Evolutionary conservation across 2,797 vertebrate species (phyloP).

Genomic region (Petrocephalus sullivani): DNA sequence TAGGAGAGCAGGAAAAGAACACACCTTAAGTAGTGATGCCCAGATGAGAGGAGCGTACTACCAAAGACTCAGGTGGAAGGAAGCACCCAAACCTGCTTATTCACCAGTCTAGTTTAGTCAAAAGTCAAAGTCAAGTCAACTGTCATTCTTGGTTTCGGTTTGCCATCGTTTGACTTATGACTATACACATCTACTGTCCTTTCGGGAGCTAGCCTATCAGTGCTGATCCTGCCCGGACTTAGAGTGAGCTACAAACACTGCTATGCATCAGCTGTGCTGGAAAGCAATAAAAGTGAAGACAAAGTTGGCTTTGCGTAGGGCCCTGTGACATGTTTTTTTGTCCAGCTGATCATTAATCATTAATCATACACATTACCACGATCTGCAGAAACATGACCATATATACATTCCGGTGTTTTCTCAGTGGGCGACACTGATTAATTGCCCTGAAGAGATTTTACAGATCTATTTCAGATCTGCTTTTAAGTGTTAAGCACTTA

Average conservation of each 20-base stretch:
- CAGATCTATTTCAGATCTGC: not conserved
- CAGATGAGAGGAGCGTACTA: not conserved
- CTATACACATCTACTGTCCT: not conserved
- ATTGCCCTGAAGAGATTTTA: not conserved
- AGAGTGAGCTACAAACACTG: not conserved
- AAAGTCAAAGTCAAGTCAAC: no score
- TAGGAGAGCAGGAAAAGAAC: slow-evolving; percentile 39
- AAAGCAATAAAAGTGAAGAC: not conserved
- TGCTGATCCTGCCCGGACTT: not conserved
- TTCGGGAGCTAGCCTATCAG: not conserved
- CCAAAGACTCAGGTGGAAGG: not conserved
- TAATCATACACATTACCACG: not conserved
- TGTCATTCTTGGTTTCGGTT: not conserved
- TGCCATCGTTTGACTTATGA: not conserved
- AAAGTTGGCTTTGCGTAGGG: not conserved
- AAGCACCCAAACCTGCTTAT: not conserved
- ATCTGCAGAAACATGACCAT: not conserved
- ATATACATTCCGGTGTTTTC: not conserved
- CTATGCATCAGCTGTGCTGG: not conserved
- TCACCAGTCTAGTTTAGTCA: not conserved
- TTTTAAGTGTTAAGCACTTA: not conserved
- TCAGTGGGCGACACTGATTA: not conserved
- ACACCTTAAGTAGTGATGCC: not conserved
- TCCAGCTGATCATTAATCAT: not conserved
- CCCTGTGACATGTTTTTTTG: not conserved